A percentile compares a stretch with the other conserved stretches of the same genome.
phyloP scores from a whole-genome alignment of 2,888 invertebrate genomes.

The Rhogogaster chlorosoma region DNA sequence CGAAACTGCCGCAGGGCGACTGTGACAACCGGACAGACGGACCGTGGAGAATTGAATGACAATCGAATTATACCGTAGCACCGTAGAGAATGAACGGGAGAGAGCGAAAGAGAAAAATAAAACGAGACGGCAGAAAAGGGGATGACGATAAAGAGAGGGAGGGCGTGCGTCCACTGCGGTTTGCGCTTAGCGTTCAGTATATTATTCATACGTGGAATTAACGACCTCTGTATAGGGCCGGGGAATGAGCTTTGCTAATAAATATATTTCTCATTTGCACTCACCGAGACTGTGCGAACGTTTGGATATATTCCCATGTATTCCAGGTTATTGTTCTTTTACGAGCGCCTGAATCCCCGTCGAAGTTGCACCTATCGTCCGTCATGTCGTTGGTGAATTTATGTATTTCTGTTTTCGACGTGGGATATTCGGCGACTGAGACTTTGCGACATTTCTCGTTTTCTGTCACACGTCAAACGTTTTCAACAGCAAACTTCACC shows the following conservation, averaged over 20 bases:
- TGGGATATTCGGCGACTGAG: neutral
- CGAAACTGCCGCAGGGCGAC: slow-evolving; percentile 49
- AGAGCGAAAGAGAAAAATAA: neutral
- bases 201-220: slow-evolving; percentile 70
- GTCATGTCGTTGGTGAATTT: slow-evolving; percentile 22
- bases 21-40: slow-evolving; percentile 58
- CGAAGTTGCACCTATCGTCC: slow-evolving; percentile 23
- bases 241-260: slow-evolving; percentile 50
- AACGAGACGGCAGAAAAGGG: neutral
- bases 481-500: slow-evolving; percentile 2
- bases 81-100: slow-evolving; percentile 56
- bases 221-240: slow-evolving; percentile 57
- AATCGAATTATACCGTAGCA: slow-evolving; percentile 73
- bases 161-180: slow-evolving; percentile 53
- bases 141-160: slow-evolving; percentile 25
- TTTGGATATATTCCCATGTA: slow-evolving; percentile 6
- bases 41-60: slow-evolving; percentile 74
- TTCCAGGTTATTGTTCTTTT: slow-evolving; percentile 49
- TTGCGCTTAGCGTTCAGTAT: slow-evolving; percentile 55
- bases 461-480: neutral
- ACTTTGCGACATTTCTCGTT: neutral
- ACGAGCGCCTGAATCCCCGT: slow-evolving; percentile 34
- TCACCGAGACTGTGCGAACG: slow-evolving; percentile 14
- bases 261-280: slow-evolving; percentile 57
- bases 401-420: slow-evolving; percentile 4